Base-by-base conservation (phyloP, 2,888 invertebrate genomes). In the Dicranocentrus wangi region DNA sequence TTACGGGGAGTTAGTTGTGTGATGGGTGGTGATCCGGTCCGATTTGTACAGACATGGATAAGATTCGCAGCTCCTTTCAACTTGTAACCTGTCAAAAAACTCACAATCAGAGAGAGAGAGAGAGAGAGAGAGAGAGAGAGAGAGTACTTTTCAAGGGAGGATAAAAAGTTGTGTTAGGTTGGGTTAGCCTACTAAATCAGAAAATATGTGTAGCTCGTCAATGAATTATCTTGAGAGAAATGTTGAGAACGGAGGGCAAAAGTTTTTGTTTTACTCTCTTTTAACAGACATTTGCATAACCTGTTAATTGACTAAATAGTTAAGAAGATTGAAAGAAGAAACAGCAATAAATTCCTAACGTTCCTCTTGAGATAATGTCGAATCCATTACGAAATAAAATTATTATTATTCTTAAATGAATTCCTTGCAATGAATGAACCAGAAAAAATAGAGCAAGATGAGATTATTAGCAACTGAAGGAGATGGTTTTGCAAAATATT, bases 101-200 rank as follows among this genome's bases (percentile, higher is more conserved):
- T 43, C 2, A 43, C n/a, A 13, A 39, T 39, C 7, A 39, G 39
- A 13, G 13, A 5, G 13, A n/a, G n/a, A n/a, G n/a, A n/a, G n/a
- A n/a, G n/a, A n/a, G n/a, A n/a, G n/a, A n/a, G n/a, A n/a, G n/a
- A n/a, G n/a, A n/a, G n/a, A n/a, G n/a, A n/a, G n/a, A n/a, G n/a
- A n/a, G n/a, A n/a, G 13, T 39, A n/a, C 39, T 39, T 5, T 39
- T 13, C 10, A 2, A 32, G 32, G 32, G 47, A 51, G 19, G 2
- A 51, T 51, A n/a, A 51, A 51, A n/a, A 58, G 58, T 58, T 58
- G 58, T n/a, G 58, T 58, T 23, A 58, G 58, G 58, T 58, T 58
- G 58, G 1, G 58, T n/a, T n/a, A n/a, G n/a, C n/a, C n/a, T 32
- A 58, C 13, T 27, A 2, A 53, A 7, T 23, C 27, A 58, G 10